Evolutionary conservation across 2,888 invertebrate genomes (phyloP).

Genomic region (Petrolisthes cinctipes): DNA sequence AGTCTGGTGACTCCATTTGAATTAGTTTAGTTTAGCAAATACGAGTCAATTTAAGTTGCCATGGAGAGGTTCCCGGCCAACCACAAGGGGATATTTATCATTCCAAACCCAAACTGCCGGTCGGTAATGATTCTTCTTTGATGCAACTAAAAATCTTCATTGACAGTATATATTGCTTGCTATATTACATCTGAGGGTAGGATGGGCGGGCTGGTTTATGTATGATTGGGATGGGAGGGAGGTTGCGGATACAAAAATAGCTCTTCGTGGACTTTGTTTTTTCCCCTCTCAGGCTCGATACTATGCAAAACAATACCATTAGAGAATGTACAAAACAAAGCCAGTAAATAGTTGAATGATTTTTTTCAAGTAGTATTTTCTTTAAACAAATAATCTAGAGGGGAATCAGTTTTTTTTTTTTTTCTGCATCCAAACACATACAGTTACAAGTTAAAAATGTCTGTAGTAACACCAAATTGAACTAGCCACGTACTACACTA

Average conservation of each 20-base stretch:
- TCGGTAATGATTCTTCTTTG: too few relatives aligned
- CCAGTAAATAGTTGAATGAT: neutral
- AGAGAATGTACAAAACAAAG: neutral
- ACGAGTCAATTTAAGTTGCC: too few relatives aligned
- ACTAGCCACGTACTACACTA: slow-evolving; percentile 3
- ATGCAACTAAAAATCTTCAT: neutral
- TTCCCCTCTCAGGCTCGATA: slow-evolving; percentile 35
- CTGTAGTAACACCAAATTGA: slow-evolving; percentile 20
- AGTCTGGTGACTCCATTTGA: neutral
- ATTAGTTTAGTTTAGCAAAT: too few relatives aligned
- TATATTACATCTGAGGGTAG: slow-evolving; percentile 21
- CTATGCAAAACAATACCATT: neutral
- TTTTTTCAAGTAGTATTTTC: neutral
- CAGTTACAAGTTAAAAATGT: too few relatives aligned
- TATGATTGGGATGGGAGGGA: slow-evolving; percentile 21
- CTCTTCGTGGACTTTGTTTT: slow-evolving; percentile 41
- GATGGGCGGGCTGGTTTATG: neutral
- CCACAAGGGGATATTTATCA: too few relatives aligned
- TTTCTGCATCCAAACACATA: slow-evolving; percentile 9
- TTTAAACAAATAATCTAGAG: neutral
- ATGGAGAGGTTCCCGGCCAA: too few relatives aligned
- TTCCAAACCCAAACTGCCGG: too few relatives aligned
- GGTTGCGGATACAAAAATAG: slow-evolving; percentile 41
- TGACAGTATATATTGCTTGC: slow-evolving; percentile 27
- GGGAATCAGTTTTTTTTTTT: neutral